Base-by-base conservation (phyloP, 53 echinoderm and acorn worm species). In the Actinopyga echinites region DNA sequence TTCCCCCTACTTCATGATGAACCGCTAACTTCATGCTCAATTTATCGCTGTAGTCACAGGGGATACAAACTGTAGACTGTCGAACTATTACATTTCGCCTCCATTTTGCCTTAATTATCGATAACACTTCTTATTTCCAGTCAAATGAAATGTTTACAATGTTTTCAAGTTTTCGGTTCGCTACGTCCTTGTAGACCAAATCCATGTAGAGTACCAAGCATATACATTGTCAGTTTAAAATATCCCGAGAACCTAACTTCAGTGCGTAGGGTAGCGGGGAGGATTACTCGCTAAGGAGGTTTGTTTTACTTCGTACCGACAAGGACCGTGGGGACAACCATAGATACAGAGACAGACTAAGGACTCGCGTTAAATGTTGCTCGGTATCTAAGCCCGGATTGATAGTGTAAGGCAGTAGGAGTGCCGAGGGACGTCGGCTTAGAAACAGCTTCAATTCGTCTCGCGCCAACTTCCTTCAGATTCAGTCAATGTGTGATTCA, bases 121-220 rank as follows among this genome's bases (percentile, higher is more conserved):
- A 65, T 36, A 65, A 65, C 33, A 34, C 21, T 65, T 65, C 1
- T 65, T 26, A 34, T 65, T 36, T 65, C 36, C 34, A 34, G 62
- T 17, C 17, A 29, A 31, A 30, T 31, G 29, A 63, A 31, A 30
- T 63, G 31, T 63, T 30, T 30, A 63, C 31, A 31, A 30, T 63
- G 31, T 30, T 30, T 63, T 63, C 15, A 4, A 8, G 33, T 30
- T 65, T 65, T 65, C 30, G 49, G 49, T 42, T 40, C 42, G 23
- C 26, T 23, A 45, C 44, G 71, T 71, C 71, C 71, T 71, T 71
- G 71, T 71, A 71, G 71, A 24, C 42, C 44, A 71, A 71, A 71
- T 71, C 71, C 71, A 40, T 23, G 71, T 71, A 71, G 71, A 71
- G 6, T 45, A 32, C 68, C 34, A 63, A n/a, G 13, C 22, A 68